Base-by-base conservation (phyloP, 2,888 invertebrate genomes). In the Drosophila bunnanda region DNA sequence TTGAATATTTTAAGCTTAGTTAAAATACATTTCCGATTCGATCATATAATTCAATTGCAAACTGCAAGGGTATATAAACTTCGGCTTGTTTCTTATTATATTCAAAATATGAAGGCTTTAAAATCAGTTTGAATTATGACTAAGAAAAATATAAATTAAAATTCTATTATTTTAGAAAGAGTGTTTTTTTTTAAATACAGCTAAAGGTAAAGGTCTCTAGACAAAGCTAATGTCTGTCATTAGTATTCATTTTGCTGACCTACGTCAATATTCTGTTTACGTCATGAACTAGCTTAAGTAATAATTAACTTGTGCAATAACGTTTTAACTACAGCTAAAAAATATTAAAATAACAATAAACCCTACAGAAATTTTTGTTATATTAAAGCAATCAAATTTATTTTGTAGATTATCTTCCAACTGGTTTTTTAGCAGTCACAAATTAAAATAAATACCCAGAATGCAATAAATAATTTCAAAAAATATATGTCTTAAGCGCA, bases 401-500 rank as follows among this genome's bases (percentile, higher is more conserved):
- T 30, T 36, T 36, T 30, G 0, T 1, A 20, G 50, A 13, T 22
- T 4, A 20, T 28, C 10, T 34, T 22, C 8, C 28, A 61, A 34
- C 60, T 17, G 61, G 32, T 43, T 60, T 17, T n/a, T 17, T 8
- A 10, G 32, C 32, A 17, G 38, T 32, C 25, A 6, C 62, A 38
- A 17, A 59, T 32, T 15, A 41, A 22, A 60, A 41, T 15, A 41
- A 25, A 60, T 25, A 12, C 32, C 6, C 7, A 8, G 15, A 25
- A 20, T 7, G 44, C 44, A 8, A 46, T 46, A 39, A 65, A 64
- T 64, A 66, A 66, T 48, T 62, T 15, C 32, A 12, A 64, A 25
- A 66, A 48, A 66, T 20, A 20, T 25, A 25, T 25, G 4, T 25
- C 30, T 57, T 57, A 25, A n/a, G 22, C 22, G n/a, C 15, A 15